These are phyloP conservation scores for Numida meleagris DNA, from an alignment of 2,113 vertebrate species.

Conservation along the genomic window DNA sequence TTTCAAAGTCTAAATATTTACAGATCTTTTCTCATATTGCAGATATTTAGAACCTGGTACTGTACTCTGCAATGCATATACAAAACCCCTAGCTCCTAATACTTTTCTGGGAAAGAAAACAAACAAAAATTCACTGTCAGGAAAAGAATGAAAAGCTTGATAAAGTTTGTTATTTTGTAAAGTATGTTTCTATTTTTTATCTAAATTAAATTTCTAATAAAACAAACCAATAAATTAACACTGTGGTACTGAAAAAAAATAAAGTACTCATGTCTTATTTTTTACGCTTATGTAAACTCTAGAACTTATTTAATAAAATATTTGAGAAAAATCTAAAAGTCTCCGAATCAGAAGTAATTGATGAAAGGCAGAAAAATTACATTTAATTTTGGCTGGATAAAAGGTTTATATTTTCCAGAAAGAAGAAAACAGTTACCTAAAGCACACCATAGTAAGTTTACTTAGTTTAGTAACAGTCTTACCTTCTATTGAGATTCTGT, in stretches of 20 bases:
- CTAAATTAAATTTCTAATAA: neutral
- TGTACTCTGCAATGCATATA: neutral
- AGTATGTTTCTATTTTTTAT: neutral
- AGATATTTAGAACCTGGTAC: neutral
- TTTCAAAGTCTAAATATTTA: neutral
- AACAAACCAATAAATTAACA: neutral
- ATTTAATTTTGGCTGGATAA: neutral
- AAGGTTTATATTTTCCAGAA: neutral
- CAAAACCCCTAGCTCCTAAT: neutral
- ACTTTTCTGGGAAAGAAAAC: neutral
- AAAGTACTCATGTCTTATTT: rapidly evolving
- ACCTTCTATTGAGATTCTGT: neutral
- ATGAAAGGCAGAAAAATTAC: neutral
- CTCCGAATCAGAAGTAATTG: neutral
- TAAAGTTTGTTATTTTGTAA: neutral
- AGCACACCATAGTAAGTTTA: neutral
- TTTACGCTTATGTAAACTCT: neutral
- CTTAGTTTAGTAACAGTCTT: neutral
- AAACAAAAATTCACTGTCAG: neutral
- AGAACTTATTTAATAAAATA: neutral
- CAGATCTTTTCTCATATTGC: neutral
- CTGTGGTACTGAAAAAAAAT: neutral
- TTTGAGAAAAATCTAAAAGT: neutral
- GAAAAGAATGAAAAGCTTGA: neutral
- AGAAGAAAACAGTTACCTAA: neutral